Base-by-base conservation (phyloP, 1,140 invertebrate genomes). In the Brevipalpus yothersi region DNA sequence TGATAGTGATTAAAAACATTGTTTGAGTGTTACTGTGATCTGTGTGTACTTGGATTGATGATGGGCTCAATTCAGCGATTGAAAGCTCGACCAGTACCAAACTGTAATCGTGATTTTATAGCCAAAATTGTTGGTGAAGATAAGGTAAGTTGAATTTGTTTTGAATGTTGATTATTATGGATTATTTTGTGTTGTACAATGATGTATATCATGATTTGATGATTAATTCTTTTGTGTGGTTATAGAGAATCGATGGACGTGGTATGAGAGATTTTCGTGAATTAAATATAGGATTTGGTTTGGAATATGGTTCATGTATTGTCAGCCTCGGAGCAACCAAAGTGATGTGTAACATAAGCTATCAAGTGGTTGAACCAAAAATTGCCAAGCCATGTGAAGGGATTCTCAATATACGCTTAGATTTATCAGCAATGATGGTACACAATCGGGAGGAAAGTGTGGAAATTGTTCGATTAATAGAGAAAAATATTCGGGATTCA, bases 381-480 rank as follows among this genome's bases (percentile, higher is more conserved):
- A 73, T 80, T 54, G 80, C 81, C 5, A 74, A 87, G 58, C 84
- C 89, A 19, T 87, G 84, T 71, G 90, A 95, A 73, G 92, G 92
- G 9, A 78, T 83, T 60, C 67, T 95, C 2, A 79, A 78, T 66
- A 77, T 94, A 39, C 88, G 90, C 75, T 79, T 91, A 1, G 88
- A 92, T 69, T 73, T 93, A 9, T 81, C 80, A 67, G 80, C 84
- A 21, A 80, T 94, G 76, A 85, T 81, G 15, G 79, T 81, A 23
- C 79, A 81, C 31, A 76, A 82, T 68, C 86, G 85, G 74, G 85
- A 89, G 71, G 68, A 77, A 8, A 80, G 80, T 47, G 79, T 89
- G 23, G 79, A 86, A 65, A 74, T 91, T 2, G 87, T 84, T 65
- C 77, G 88, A 65, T 73, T 88, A 42, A 69, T 95, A 45, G 89